Conservation (phyloP, 2,113 vertebrate genomes). For the Thryonomys swinderianus region DNA sequence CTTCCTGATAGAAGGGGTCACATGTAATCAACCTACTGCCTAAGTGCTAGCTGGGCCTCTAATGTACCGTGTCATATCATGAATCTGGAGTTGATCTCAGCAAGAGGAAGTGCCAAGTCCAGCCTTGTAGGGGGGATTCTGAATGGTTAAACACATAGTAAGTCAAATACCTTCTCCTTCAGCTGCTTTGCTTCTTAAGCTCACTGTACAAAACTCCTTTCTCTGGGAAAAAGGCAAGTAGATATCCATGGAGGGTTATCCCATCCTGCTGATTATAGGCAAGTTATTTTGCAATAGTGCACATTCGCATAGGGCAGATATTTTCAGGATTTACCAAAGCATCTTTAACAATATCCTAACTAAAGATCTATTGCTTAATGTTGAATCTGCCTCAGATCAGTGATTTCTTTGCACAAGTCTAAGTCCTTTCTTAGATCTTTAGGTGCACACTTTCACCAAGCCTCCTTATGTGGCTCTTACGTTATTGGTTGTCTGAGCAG, state of each 20-base stretch:
- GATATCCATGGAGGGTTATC: not conserved
- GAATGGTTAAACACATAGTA: not conserved
- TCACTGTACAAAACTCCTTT: not conserved
- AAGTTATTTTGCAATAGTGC: not conserved
- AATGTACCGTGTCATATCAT: not conserved
- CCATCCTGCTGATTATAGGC: not conserved
- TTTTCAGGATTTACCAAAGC: not conserved
- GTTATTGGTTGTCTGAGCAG: conserved; percentile 3
- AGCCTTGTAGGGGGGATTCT: not conserved
- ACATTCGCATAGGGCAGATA: not conserved
- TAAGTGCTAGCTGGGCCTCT: not conserved
- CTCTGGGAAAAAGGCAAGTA: not conserved
- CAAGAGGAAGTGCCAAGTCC: not conserved
- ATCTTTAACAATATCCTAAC: not conserved
- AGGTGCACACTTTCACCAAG: not conserved
- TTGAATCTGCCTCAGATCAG: not conserved
- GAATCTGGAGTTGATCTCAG: not conserved
- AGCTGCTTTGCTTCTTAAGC: not conserved
- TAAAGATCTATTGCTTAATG: not conserved
- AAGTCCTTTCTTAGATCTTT: not conserved
- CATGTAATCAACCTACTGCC: conserved; percentile 47
- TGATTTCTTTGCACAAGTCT: not conserved
- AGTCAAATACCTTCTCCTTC: not conserved
- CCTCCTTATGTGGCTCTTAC: not conserved
- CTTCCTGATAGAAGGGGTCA: conserved; percentile 55